Percentiles rank a stretch among this genome's conserved stretches.
Evolutionary conservation across 2,797 vertebrate species (phyloP).

Genomic region (Lacerta bilineata): DNA sequence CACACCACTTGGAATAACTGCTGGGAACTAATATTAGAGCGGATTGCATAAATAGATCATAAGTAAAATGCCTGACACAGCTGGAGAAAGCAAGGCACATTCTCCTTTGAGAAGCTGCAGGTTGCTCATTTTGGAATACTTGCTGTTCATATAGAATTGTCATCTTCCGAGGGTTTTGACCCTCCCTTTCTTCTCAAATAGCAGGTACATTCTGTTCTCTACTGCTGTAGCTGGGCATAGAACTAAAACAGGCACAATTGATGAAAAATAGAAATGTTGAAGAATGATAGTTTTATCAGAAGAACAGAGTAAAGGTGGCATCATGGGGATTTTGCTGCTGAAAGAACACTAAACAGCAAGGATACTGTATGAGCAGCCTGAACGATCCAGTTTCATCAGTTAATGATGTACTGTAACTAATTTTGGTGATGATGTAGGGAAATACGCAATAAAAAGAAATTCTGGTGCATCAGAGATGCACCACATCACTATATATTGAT

Average conservation of each 20-base stretch:
- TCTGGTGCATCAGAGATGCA: too few relatives aligned
- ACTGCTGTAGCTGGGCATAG: conserved; percentile 26
- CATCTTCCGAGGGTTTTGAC: neutral
- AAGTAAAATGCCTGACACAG: conserved; percentile 58
- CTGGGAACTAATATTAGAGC: neutral
- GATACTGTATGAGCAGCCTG: neutral
- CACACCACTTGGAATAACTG: too few relatives aligned
- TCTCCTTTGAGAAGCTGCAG: conserved; percentile 26
- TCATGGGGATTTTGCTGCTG: neutral
- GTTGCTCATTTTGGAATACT: conserved; percentile 48
- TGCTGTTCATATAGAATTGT: conserved; percentile 43
- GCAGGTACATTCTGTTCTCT: conserved; percentile 29
- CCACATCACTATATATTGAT: neutral
- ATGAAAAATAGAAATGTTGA: conserved; percentile 4
- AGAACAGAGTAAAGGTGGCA: conserved; percentile 8
- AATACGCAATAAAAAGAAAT: neutral
- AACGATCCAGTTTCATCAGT: neutral
- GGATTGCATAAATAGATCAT: conserved; percentile 50
- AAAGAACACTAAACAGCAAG: conserved; percentile 13
- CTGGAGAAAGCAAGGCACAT: conserved; percentile 58
- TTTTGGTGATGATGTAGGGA: neutral
- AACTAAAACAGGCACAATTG: conserved; percentile 32
- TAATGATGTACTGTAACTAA: neutral
- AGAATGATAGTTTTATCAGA: conserved; percentile 1
- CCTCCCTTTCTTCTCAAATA: conserved; percentile 50